phyloP scores from a whole-genome alignment of 2,888 invertebrate genomes.

The Volucella bombylans region DNA sequence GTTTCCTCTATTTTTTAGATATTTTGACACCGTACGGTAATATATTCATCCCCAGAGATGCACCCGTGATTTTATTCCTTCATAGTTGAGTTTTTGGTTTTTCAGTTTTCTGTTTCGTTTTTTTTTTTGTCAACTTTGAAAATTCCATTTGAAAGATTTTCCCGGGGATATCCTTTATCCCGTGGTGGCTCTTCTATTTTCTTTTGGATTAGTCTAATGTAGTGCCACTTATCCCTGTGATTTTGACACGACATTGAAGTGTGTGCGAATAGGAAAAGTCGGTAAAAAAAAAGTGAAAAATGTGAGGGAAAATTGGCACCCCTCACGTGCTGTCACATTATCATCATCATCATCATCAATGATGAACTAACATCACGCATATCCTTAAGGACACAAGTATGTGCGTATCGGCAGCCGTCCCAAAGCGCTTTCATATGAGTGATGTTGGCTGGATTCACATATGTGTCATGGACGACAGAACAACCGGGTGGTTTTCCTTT shows the following conservation, averaged over 20 bases:
- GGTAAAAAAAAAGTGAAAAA: constrained; percentile 17
- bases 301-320: constrained; percentile 49
- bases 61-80: constrained; percentile 65
- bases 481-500: constrained; percentile 3
- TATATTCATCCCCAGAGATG: constrained; percentile 72
- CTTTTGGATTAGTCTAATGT: constrained; percentile 72
- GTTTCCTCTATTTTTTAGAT: constrained; percentile 39
- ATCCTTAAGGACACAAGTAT: constrained; percentile 21
- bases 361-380: constrained; percentile 46
- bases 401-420: constrained; percentile 25
- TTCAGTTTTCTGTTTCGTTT: neutral
- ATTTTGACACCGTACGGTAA: constrained; percentile 65
- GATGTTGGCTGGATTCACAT: constrained; percentile 33
- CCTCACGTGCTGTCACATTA: constrained; percentile 71
- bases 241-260: constrained; percentile 69
- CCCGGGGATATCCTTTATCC: constrained; percentile 59
- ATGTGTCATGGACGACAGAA: constrained; percentile 30
- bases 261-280: constrained; percentile 39
- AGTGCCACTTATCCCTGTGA: constrained; percentile 71
- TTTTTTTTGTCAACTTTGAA: constrained; percentile 7
- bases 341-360: constrained; percentile 57
- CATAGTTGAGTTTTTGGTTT: constrained; percentile 34
- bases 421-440: constrained; percentile 50
- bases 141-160: constrained; percentile 15
- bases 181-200: constrained; percentile 57